phyloP scores from a whole-genome alignment of 1,140 invertebrate species.

The Alviniconcha marisindica region DNA sequence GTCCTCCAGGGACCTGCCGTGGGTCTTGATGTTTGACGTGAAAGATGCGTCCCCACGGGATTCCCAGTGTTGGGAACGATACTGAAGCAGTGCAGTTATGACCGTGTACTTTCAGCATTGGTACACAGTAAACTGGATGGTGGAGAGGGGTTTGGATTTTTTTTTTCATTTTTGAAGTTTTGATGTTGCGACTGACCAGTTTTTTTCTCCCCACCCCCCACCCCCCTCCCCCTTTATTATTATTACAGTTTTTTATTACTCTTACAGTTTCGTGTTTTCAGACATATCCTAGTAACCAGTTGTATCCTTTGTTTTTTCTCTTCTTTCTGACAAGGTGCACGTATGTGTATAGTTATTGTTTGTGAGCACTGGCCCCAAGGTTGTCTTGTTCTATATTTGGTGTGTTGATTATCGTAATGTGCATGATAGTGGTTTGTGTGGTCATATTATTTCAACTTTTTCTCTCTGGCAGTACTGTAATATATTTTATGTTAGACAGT shows the following conservation, averaged over 20 bases:
- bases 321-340: background rate
- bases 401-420: background rate
- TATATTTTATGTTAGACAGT: constrained; percentile 1
- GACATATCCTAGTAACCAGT: constrained; percentile 23
- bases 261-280: constrained; percentile 16
- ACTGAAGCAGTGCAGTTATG: too few relatives aligned
- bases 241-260: too few relatives aligned
- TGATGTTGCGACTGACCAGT: background rate
- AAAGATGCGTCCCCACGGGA: too few relatives aligned
- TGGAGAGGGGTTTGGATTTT: background rate
- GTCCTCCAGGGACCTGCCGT: too few relatives aligned
- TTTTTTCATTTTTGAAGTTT: background rate
- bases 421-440: constrained; percentile 22
- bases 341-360: constrained; percentile 7
- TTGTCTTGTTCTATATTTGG: constrained; percentile 12
- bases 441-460: background rate
- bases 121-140: too few relatives aligned
- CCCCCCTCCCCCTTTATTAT: background rate
- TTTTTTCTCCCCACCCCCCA: background rate
- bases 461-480: constrained; percentile 1
- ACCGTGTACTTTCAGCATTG: too few relatives aligned
- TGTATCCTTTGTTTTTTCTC: constrained; percentile 2
- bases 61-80: too few relatives aligned
- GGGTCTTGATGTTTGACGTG: too few relatives aligned
- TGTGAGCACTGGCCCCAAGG: constrained; percentile 6